Evolutionary conservation across 2,888 invertebrate species (phyloP), one percentile per base, ranked within the genome.

Genomic region (Diaperis boleti): DNA sequence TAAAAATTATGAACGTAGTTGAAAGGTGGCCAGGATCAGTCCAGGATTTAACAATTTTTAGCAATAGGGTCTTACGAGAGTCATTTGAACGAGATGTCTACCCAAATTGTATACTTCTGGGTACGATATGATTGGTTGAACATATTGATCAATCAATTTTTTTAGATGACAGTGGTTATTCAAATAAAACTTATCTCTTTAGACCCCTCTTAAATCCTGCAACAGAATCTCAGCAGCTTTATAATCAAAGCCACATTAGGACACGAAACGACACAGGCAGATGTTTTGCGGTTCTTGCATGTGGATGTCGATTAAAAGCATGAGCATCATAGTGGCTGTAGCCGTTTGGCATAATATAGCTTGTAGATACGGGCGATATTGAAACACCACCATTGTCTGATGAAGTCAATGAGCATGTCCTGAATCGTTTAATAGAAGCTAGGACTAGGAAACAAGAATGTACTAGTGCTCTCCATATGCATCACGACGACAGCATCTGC

Each of bases 131-230:
- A n/a, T n/a, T n/a, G n/a, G n/a, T n/a, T n/a, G n/a, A n/a, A n/a
- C n/a, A n/a, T n/a, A n/a, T n/a, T n/a, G n/a, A n/a, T n/a, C n/a
- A n/a, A n/a, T n/a, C n/a, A n/a, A n/a, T n/a, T 22, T 22, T 77
- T 3, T 42, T 77, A 8, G 76, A 69, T 3, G 77, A 79, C 61
- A n/a, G n/a, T n/a, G n/a, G n/a, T n/a, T n/a, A n/a, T n/a, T n/a
- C n/a, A n/a, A n/a, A n/a, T n/a, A n/a, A n/a, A n/a, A n/a, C n/a
- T n/a, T n/a, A n/a, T n/a, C n/a, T n/a, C n/a, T n/a, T n/a, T n/a
- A n/a, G n/a, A n/a, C n/a, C n/a, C n/a, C n/a, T n/a, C n/a, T n/a
- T n/a, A n/a, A n/a, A n/a, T n/a, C n/a, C n/a, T n/a, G n/a, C n/a
- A n/a, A n/a, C n/a, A n/a, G n/a, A n/a, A n/a, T n/a, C n/a, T n/a